A percentile compares a stretch with the other conserved stretches of the same genome.
These are phyloP conservation scores for Hystrix brachyura DNA, from an alignment of 2,113 vertebrate species.

Conservation along the genomic window DNA sequence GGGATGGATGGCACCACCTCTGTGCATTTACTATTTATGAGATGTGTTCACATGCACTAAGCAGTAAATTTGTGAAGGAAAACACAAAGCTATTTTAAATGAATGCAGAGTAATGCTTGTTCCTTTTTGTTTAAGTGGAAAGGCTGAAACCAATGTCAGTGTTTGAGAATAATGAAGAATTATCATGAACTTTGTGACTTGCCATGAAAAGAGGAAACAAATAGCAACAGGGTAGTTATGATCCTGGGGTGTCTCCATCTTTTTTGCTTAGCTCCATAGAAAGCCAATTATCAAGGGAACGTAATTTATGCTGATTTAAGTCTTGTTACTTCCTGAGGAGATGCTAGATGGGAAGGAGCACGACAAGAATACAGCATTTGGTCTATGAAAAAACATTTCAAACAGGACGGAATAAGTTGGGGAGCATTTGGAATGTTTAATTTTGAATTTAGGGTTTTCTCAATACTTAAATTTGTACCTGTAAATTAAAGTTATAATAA, in stretches of 20 bases:
- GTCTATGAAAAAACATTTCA: constrained; percentile 34
- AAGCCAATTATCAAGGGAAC: constrained; percentile 38
- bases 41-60: not conserved
- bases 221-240: not conserved
- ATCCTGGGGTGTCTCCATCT: not conserved
- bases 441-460: not conserved
- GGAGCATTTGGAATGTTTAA: not conserved
- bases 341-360: not conserved
- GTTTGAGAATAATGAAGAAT: constrained; percentile 30
- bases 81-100: constrained; percentile 13
- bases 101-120: constrained; percentile 25
- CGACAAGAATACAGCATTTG: not conserved
- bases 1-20: not conserved
- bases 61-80: constrained; percentile 30
- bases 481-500: not conserved
- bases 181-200: constrained; percentile 12
- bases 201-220: constrained; percentile 29
- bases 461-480: not conserved
- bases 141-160: constrained; percentile 11
- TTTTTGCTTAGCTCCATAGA: constrained; percentile 60
- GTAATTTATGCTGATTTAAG: constrained; percentile 11
- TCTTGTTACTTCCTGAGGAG: not conserved
- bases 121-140: constrained; percentile 13
- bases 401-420: not conserved
- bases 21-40: not conserved